phyloP scores from a whole-genome alignment of 2,113 vertebrate species.

The Etheostoma cragini region DNA sequence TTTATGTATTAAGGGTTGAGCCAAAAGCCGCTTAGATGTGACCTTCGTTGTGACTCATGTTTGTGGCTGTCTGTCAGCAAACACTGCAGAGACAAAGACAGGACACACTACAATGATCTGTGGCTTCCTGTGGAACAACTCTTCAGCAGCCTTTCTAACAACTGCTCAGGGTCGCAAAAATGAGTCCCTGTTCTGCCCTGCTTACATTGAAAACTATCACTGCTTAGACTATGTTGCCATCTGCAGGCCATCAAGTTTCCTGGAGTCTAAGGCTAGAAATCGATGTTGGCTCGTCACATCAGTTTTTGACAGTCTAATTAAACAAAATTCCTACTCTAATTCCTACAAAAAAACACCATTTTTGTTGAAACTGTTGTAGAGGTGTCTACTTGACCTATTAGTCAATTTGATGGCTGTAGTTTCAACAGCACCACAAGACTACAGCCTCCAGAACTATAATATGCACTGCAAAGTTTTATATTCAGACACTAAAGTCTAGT shows the following conservation, averaged over 20 bases:
- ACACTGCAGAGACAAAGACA: slow-evolving; percentile 21
- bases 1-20: not conserved
- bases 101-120: slow-evolving; percentile 42
- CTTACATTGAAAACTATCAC: not conserved
- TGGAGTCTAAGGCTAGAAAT: not conserved
- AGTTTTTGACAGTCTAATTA: not conserved
- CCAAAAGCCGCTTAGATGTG: not conserved
- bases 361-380: not conserved
- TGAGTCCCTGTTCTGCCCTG: not conserved
- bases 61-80: not conserved
- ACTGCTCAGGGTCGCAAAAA: not conserved
- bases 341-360: not conserved
- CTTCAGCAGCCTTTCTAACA: slow-evolving; percentile 15
- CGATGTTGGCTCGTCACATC: no score
- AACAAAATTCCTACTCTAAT: no score
- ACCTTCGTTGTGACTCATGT: slow-evolving; percentile 16
- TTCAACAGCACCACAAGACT: not conserved
- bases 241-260: slow-evolving; percentile 34
- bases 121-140: slow-evolving; percentile 64
- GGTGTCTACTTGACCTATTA: not conserved
- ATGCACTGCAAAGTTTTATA: not conserved
- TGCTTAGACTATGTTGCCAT: slow-evolving; percentile 36
- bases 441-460: not conserved
- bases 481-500: not conserved
- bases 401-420: not conserved